Percentiles rank a stretch among this genome's conserved stretches.
phyloP scores from a whole-genome alignment of 2,797 vertebrate genomes.

The Hafferia zeledoni region DNA sequence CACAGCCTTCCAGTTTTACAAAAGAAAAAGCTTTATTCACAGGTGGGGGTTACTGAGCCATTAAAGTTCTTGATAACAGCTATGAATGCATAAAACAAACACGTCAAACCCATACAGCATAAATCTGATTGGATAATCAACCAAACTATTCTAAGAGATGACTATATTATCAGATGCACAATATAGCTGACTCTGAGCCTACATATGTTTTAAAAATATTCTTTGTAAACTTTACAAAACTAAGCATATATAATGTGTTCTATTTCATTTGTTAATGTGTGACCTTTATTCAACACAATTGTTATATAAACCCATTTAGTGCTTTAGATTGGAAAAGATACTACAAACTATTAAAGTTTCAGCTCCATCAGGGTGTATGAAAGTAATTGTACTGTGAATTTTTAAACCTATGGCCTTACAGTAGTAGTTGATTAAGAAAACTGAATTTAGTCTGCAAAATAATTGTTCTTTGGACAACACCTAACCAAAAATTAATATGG shows the following conservation, averaged over 20 bases:
- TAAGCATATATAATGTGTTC: not conserved
- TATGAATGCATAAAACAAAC: constrained; percentile 58
- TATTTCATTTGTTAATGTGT: constrained; percentile 43
- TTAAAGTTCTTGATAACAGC: constrained; percentile 57
- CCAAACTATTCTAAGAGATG: constrained; percentile 30
- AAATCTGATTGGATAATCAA: constrained; percentile 61
- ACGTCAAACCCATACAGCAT: constrained; percentile 28
- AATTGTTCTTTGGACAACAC: constrained; percentile 69
- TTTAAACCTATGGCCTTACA: constrained; percentile 47
- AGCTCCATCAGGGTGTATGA: not conserved
- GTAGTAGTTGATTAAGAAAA: constrained; percentile 69
- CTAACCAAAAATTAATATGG: constrained; percentile 46
- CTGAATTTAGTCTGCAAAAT: constrained; percentile 58
- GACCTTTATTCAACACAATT: constrained; percentile 58
- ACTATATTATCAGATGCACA: constrained; percentile 15
- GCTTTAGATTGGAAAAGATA: constrained; percentile 66
- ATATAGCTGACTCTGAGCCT: constrained; percentile 32
- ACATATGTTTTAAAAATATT: constrained; percentile 48
- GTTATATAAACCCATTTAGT: constrained; percentile 61
- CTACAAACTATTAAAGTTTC: constrained; percentile 54
- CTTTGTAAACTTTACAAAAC: constrained; percentile 52
- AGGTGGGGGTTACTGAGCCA: constrained; percentile 40
- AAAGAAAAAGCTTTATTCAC: constrained; percentile 64
- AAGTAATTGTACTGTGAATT: constrained; percentile 62
- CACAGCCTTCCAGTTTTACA: constrained; percentile 52